Evolutionary conservation across 2,888 invertebrate genomes (phyloP).

Genomic region (Andrena haemorrhoa): DNA sequence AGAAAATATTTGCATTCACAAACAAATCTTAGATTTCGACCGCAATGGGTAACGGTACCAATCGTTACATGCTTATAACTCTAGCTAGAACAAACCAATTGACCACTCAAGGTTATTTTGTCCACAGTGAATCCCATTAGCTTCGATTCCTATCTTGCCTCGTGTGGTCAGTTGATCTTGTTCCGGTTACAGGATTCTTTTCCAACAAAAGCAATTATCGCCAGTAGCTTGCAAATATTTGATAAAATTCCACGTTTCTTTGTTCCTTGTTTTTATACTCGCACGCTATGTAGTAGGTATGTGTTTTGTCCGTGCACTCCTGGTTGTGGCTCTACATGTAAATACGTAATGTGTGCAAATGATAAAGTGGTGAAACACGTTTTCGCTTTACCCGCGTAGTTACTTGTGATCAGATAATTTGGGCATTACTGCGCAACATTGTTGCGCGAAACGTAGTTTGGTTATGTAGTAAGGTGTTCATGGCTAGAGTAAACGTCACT

Average conservation of each 20-base stretch:
- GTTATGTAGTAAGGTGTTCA: slow-evolving; percentile 44
- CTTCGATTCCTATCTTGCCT: background rate
- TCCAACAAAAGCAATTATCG: background rate
- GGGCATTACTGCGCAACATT: slow-evolving; percentile 37
- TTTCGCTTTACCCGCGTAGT: slow-evolving; percentile 52
- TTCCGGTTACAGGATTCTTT: background rate
- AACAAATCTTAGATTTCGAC: background rate
- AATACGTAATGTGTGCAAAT: slow-evolving; percentile 36
- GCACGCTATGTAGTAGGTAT: slow-evolving; percentile 35
- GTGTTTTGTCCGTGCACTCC: slow-evolving; percentile 24
- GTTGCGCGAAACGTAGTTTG: slow-evolving; percentile 40
- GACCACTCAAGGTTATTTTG: too few relatives aligned
- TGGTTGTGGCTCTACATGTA: slow-evolving; percentile 42
- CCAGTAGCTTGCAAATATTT: background rate
- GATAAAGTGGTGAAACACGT: slow-evolving; percentile 48
- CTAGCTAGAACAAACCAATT: background rate
- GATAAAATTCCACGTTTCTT: slow-evolving; percentile 50
- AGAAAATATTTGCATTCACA: background rate
- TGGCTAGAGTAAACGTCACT: slow-evolving; percentile 46
- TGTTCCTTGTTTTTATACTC: background rate
- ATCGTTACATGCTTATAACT: background rate
- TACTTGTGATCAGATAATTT: slow-evolving; percentile 43
- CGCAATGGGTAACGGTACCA: background rate
- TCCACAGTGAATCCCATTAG: too few relatives aligned
- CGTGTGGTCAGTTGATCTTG: background rate